Base-by-base conservation (phyloP, 2,888 invertebrate species). In the Drosophila neotestacea region DNA sequence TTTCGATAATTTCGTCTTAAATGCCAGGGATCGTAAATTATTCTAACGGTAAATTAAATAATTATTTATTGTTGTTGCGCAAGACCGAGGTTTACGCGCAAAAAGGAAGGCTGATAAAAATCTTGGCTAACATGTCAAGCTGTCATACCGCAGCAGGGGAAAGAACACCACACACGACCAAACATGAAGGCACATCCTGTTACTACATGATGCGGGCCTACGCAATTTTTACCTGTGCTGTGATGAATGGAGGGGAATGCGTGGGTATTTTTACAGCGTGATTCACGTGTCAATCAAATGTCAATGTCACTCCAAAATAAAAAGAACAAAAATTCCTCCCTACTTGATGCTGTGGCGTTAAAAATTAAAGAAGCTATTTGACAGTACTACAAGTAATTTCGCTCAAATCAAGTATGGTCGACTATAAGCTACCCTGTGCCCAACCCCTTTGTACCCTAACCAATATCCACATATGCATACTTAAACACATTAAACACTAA, bases 251-350 rank as follows among this genome's bases (percentile, higher is more conserved):
- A n/a, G 27, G 52, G 59, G 46, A 54, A 48, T 44, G 51, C 44
- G 48, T 52, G 68, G 70, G 55, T 75, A 79, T 90, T 85, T 89
- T 80, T 76, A 71, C 77, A 78, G 70, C 77, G 73, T 90, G 90
- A 89, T 89, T 91, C 89, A 88, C 76, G 71, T 88, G 91, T 85
- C 90, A 90, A 91, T 90, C 90, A 91, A 86, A 86, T 90, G 91
- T 91, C 91, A 90, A 88, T 91, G 91, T 85, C 90, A 90, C 70
- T 78, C 74, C 52, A 60, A 62, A 50, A 55, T 32, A 36, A 13
- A 42, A 47, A 42, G 39, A 56, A 4, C 11, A 34, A 16, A 34
- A 6, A 13, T 34, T 34, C 11, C 13, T 30, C 47, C 4, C 28
- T 9, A 9, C 30, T 13, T 48, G 16, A 6, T 16, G 48, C 34